Base-by-base conservation (phyloP, 2,888 invertebrate species). In the Bruchidius siliquastri region DNA sequence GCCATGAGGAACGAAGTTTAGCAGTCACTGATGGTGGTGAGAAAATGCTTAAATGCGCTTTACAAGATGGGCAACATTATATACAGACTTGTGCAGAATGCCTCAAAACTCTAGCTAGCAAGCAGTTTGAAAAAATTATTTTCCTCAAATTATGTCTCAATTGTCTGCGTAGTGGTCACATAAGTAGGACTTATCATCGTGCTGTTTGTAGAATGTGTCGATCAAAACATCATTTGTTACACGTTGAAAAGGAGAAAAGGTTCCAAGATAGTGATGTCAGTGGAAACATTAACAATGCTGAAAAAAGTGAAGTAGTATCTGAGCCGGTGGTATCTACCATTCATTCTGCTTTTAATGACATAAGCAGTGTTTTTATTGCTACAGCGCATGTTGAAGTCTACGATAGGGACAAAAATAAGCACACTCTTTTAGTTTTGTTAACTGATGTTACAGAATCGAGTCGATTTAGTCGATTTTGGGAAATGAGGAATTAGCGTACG, bases 381-480 rank as follows among this genome's bases (percentile, higher is more conserved):
- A 71, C 71, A 6, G 67, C 67, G 22, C 21, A 71, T 22, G n/a
- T 71, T 10, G 71, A 71, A 21, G 68, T 71, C n/a, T 71, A 67
- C 22, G 71, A 71, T 26, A 71, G 26, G 22, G 22, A 67, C 20
- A n/a, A 67, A 66, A 71, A 71, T 66, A 71, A 71, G 68, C 73
- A 67, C 70, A 21, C 22, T 3, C 66, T 74, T 26, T 67, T 66
- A 6, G 72, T 30, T 20, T 68, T 72, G 21, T 4, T 72, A 13
- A 68, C 67, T 26, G 26, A 22, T 68, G 72, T 22, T 8, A 20
- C 72, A n/a, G 66, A 71, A 22, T 71, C 71, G 2, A 71, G 71
- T 22, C n/a, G n/a, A n/a, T 71, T 71, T n/a, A 20, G 49, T 13
- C 68, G 30, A 30, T 72, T 72, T 69, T 72, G 72, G 72, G 72